Conservation (phyloP, 2,888 invertebrate species). For the Agriopis leucophaearia region DNA sequence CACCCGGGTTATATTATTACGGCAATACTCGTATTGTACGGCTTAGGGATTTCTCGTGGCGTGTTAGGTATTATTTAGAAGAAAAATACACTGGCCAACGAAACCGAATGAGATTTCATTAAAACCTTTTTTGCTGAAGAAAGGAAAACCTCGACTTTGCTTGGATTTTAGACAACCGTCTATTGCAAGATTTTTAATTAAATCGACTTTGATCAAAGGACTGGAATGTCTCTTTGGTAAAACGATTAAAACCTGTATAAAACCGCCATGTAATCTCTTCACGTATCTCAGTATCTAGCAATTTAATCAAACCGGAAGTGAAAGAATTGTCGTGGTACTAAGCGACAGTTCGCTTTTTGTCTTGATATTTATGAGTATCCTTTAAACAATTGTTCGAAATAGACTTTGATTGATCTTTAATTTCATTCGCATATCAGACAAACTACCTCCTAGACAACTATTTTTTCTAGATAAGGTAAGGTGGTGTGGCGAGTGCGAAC, state of each 20-base stretch:
- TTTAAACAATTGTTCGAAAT: too few relatives aligned
- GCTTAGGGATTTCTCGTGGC: slow-evolving; percentile 42
- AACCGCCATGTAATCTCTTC: slow-evolving; percentile 67
- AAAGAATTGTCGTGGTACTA: slow-evolving; percentile 7
- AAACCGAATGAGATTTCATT: slow-evolving; percentile 73
- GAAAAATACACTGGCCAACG: slow-evolving; percentile 48
- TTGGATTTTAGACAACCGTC: slow-evolving; percentile 80
- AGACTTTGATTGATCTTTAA: too few relatives aligned
- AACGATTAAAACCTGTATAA: slow-evolving; percentile 77
- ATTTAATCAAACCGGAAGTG: slow-evolving; percentile 47
- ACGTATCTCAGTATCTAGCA: slow-evolving; percentile 53
- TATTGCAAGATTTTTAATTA: slow-evolving; percentile 83
- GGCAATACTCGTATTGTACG: slow-evolving; percentile 39
- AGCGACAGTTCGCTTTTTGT: slow-evolving; percentile 9
- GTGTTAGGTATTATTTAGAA: slow-evolving; percentile 36
- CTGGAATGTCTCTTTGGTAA: slow-evolving; percentile 77
- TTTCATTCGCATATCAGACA: too few relatives aligned
- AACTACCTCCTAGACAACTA: too few relatives aligned
- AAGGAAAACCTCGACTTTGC: slow-evolving; percentile 69
- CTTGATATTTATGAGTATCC: background rate
- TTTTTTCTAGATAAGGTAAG: too few relatives aligned
- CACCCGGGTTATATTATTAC: slow-evolving; percentile 39
- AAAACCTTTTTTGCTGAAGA: slow-evolving; percentile 65
- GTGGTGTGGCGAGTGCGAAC: too few relatives aligned
- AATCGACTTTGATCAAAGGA: slow-evolving; percentile 80